Base-by-base conservation (phyloP, 2,113 vertebrate species). In the Lycocorax pyrrhopterus region DNA sequence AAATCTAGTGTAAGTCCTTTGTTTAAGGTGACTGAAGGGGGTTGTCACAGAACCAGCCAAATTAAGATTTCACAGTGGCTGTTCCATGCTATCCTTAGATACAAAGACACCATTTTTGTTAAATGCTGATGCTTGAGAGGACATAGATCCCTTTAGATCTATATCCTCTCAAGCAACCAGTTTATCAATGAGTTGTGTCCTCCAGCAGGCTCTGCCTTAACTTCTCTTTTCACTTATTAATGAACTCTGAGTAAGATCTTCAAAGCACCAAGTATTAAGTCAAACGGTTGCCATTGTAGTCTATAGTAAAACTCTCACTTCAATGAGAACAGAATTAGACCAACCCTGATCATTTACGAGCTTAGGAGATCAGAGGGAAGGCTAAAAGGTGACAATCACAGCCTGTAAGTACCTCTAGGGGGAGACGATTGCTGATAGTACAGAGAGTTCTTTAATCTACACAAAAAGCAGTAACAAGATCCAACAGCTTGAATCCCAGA, bases 321-420 rank as follows among this genome's bases (percentile, higher is more conserved):
- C 76, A 87, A 14, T 68, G 53, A 68, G 53, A 94, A 86, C 60
- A 71, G 90, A 92, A 85, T 68, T 74, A 90, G 92, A 92, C 72
- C 83, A 78, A 63, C 73, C 64, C 90, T 75, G 82, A 94, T 89
- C 92, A 89, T 37, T 96, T 75, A 90, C 0, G 21, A 95, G 76
- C 73, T 96, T 93, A 89, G 63, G 18, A 94, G 84, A 96, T 96
- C 90, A 96, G 82, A 97, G 35, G 26, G 68, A 90, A 93, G 93
- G 90, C 71, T 94, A 92, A 90, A 84, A 94, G 85, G 90, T 96
- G 96, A 96, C 87, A 95, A 81, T 94, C 85, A 74, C 75, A 66
- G 82, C 39, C 90, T 88, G 33, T 78, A 74, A 84, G 85, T 81
- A 92, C 56, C 93, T 93, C 93, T 52, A 83, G 47, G 47, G 93